A percentile compares a stretch with the other conserved stretches of the same genome.
Conservation (phyloP, 2,888 invertebrate species). For the Xestia sexstrigata region DNA sequence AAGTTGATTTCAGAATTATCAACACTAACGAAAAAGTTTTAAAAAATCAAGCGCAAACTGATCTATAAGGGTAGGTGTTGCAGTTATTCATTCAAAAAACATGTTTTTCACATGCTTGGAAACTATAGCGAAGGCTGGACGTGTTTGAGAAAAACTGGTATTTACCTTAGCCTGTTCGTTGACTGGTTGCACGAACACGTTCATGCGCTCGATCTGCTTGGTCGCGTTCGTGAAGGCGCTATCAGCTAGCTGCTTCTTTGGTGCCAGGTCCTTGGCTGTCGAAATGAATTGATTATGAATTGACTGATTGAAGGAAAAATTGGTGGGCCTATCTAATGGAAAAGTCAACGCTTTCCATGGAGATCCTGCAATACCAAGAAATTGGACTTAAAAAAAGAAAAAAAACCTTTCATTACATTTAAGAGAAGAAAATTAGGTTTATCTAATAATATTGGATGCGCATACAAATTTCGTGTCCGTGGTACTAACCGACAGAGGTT, state of each 20-base stretch:
- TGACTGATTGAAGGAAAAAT: neutral
- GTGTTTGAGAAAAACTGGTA: neutral
- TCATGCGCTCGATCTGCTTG: constrained; percentile 92
- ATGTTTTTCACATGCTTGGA: neutral
- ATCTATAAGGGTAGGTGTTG: neutral
- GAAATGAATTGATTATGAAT: neutral
- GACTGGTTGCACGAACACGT: constrained; percentile 93
- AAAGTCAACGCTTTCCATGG: neutral
- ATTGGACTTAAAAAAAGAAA: too few species aligned
- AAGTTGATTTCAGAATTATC: neutral
- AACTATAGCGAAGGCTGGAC: neutral
- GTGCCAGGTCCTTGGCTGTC: constrained; percentile 80
- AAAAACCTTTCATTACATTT: too few species aligned
- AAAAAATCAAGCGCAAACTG: neutral
- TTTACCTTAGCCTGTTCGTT: constrained; percentile 89
- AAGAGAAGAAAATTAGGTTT: too few species aligned
- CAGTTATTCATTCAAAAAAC: neutral
- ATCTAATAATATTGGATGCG: too few species aligned
- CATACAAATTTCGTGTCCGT: too few species aligned
- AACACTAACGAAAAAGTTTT: neutral
- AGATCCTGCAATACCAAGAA: neutral
- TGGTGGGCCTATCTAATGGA: neutral
- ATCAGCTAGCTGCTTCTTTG: constrained; percentile 79
- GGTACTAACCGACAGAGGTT: too few species aligned
- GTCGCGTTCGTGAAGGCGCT: constrained; percentile 88